Conservation (phyloP, 2,888 invertebrate genomes). For the Chrysina gloriosa region DNA sequence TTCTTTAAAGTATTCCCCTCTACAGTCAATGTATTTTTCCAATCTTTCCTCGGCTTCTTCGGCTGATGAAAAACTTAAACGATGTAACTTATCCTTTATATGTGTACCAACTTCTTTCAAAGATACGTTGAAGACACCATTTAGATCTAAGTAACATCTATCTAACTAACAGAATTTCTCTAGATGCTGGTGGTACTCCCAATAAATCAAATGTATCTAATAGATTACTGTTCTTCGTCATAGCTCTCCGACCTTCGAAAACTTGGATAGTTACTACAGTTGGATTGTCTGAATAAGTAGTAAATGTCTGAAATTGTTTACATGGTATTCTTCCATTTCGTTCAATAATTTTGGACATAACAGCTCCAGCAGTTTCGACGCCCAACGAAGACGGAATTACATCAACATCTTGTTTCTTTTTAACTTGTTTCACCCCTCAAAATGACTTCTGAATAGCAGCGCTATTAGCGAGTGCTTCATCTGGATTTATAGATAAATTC, state of each 20-base stretch:
- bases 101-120: conserved; percentile 68
- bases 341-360: conserved; percentile 76
- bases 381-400: conserved; percentile 67
- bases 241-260: conserved; percentile 70
- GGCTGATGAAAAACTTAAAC: too few species aligned
- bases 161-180: conserved; percentile 68
- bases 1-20: too few species aligned
- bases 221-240: conserved; percentile 70
- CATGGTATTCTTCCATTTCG: conserved; percentile 79
- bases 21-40: too few species aligned
- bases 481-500: conserved; percentile 82
- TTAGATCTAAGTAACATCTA: conserved; percentile 80
- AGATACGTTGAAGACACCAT: conserved; percentile 74
- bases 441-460: conserved; percentile 80
- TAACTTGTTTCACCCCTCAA: conserved; percentile 73
- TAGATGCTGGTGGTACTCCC: conserved; percentile 69
- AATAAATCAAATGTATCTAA: conserved; percentile 65
- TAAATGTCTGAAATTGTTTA: conserved; percentile 79
- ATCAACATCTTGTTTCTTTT: conserved; percentile 71
- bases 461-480: conserved; percentile 85
- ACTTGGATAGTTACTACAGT: conserved; percentile 80
- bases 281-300: conserved; percentile 86
- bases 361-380: conserved; percentile 68
- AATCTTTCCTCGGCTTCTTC: too few species aligned
- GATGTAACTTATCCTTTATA: too few species aligned